phyloP scores from a whole-genome alignment of 2,888 invertebrate species.

The Hirtodrosophila histrioides region DNA sequence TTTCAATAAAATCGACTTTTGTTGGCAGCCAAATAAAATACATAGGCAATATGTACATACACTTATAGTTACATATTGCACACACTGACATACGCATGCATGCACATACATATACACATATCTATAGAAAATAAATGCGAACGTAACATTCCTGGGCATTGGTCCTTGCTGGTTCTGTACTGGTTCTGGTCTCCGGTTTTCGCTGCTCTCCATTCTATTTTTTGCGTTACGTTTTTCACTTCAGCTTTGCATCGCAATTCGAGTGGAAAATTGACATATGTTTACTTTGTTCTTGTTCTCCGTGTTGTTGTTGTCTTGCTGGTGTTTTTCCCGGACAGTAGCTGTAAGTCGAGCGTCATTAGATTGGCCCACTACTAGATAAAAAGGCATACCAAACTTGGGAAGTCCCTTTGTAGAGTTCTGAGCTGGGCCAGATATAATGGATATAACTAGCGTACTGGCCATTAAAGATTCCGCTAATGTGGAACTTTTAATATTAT shows the following conservation, averaged over 20 bases:
- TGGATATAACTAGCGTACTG: too few relatives aligned
- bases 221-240: slow-evolving; percentile 65
- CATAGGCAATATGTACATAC: slow-evolving; percentile 19
- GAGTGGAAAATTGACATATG: slow-evolving; percentile 81
- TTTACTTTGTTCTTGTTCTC: slow-evolving; percentile 72
- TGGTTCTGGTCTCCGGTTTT: slow-evolving; percentile 35
- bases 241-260: slow-evolving; percentile 78
- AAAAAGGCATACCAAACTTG: slow-evolving; percentile 16
- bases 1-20: slow-evolving; percentile 74
- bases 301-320: slow-evolving; percentile 25
- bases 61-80: slow-evolving; percentile 13
- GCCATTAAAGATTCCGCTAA: too few relatives aligned
- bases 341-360: slow-evolving; percentile 63
- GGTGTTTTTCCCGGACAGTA: slow-evolving; percentile 33
- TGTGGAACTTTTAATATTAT: too few relatives aligned
- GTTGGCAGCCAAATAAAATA: slow-evolving; percentile 70
- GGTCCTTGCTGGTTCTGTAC: slow-evolving; percentile 33
- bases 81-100: slow-evolving; percentile 7
- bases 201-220: slow-evolving; percentile 46
- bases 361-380: slow-evolving; percentile 34
- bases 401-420: slow-evolving; percentile 10
- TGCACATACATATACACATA: slow-evolving; percentile 8
- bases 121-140: slow-evolving; percentile 46
- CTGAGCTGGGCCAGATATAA: too few relatives aligned
- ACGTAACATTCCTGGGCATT: slow-evolving; percentile 66